These are phyloP conservation scores for Habrosyne pyritoides DNA, from an alignment of 2,888 invertebrate species.

Conservation along the genomic window DNA sequence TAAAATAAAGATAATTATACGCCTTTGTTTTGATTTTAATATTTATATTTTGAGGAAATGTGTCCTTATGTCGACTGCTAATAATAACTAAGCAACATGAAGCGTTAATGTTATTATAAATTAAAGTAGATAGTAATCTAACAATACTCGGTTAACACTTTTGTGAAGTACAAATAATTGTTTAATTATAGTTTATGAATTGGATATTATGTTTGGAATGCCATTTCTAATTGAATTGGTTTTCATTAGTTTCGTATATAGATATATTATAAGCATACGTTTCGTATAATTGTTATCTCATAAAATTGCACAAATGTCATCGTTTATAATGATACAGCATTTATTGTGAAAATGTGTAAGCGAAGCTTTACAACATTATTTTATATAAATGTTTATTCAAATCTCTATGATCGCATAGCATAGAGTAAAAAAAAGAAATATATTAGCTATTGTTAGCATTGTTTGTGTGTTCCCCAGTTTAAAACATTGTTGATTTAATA, in stretches of 20 bases:
- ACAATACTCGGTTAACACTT: slow-evolving; percentile 54
- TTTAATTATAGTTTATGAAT: slow-evolving; percentile 12
- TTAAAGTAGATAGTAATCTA: slow-evolving; percentile 32
- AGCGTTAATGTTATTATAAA: not conserved
- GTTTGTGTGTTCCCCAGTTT: not conserved
- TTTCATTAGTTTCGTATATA: slow-evolving; percentile 1
- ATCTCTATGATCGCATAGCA: too few relatives aligned
- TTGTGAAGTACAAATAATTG: slow-evolving; percentile 55
- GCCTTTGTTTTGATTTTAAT: not conserved
- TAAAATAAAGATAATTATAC: not conserved
- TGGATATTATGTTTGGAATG: not conserved
- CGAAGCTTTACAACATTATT: too few relatives aligned
- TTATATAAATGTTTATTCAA: too few relatives aligned
- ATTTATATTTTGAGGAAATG: not conserved
- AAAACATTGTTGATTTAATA: not conserved
- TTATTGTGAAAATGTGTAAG: not conserved
- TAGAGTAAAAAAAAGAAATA: too few relatives aligned
- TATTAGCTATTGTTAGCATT: too few relatives aligned
- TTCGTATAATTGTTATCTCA: not conserved
- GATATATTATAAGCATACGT: not conserved
- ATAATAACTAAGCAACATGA: not conserved
- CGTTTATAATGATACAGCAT: not conserved
- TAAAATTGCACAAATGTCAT: not conserved
- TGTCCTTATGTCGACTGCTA: not conserved
- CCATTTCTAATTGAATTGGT: slow-evolving; percentile 1